phyloP scores from a whole-genome alignment of 2,797 vertebrate genomes.

The Antrozous pallidus region DNA sequence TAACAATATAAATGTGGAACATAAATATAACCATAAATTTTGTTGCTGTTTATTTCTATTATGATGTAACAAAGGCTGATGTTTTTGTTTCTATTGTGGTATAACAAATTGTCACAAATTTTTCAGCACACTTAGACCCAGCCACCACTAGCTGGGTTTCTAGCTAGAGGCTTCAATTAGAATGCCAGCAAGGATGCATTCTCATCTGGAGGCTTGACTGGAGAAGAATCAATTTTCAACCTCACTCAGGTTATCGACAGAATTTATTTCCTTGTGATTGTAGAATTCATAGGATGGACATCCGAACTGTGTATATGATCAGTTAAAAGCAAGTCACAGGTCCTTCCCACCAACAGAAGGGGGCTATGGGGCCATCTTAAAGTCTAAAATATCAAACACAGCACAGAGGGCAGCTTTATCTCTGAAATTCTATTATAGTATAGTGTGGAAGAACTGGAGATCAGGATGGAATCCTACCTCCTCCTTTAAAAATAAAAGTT shows the following conservation, averaged over 20 bases:
- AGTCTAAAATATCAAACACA: not conserved
- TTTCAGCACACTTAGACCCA: not conserved
- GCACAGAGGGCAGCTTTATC: not conserved
- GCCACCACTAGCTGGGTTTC: not conserved
- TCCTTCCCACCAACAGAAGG: not conserved
- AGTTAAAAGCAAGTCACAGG: not conserved
- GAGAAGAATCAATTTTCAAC: not conserved
- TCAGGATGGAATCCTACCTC: not conserved
- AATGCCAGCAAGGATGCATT: not conserved
- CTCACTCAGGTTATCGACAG: not conserved
- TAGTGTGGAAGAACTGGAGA: not conserved
- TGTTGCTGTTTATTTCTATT: not conserved
- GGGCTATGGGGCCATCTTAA: not conserved
- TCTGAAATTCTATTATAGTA: not conserved
- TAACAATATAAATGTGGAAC: not conserved
- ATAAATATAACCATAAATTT: not conserved
- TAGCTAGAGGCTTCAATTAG: not conserved
- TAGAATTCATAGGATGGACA: not conserved
- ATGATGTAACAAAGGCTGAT: not conserved
- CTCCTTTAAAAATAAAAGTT: not conserved
- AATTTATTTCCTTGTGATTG: not conserved
- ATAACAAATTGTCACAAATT: not conserved
- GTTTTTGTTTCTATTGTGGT: not conserved
- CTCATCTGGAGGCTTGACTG: not conserved
- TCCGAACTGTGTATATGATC: not conserved